phyloP scores from a whole-genome alignment of 1,140 invertebrate genomes.

The Holotrichia oblita region DNA sequence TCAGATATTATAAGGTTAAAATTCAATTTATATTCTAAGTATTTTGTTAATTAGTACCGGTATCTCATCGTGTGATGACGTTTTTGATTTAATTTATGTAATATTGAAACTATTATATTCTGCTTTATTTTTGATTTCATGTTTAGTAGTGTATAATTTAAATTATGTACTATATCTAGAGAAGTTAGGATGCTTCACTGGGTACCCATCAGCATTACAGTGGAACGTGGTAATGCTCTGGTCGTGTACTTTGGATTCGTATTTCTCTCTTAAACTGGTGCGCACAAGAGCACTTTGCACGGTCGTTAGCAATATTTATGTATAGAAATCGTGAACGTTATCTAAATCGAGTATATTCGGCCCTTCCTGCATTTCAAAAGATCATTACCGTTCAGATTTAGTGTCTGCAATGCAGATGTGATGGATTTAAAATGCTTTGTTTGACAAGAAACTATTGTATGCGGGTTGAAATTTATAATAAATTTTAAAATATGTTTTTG shows the following conservation, averaged over 20 bases:
- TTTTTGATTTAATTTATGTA: background rate
- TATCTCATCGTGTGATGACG: background rate
- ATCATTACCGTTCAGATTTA: background rate
- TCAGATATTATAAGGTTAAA: no score
- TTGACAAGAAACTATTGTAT: no score
- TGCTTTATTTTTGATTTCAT: background rate
- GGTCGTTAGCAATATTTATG: constrained; percentile 19
- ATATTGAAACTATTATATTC: no score
- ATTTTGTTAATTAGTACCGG: no score
- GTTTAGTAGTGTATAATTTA: no score
- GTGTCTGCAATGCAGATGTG: background rate
- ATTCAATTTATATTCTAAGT: no score
- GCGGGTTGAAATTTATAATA: background rate
- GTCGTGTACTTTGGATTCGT: background rate
- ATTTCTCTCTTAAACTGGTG: background rate
- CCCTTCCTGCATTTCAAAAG: background rate
- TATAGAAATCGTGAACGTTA: background rate
- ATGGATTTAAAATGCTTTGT: background rate
- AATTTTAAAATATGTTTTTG: background rate
- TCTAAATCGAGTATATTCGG: background rate
- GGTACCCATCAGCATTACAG: background rate
- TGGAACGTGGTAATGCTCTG: constrained; percentile 4
- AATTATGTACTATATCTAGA: no score
- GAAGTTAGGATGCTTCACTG: background rate
- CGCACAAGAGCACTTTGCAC: background rate